Conservation (phyloP, 92 coral and sea anemone species). For the Epizoanthus rinbou region DNA sequence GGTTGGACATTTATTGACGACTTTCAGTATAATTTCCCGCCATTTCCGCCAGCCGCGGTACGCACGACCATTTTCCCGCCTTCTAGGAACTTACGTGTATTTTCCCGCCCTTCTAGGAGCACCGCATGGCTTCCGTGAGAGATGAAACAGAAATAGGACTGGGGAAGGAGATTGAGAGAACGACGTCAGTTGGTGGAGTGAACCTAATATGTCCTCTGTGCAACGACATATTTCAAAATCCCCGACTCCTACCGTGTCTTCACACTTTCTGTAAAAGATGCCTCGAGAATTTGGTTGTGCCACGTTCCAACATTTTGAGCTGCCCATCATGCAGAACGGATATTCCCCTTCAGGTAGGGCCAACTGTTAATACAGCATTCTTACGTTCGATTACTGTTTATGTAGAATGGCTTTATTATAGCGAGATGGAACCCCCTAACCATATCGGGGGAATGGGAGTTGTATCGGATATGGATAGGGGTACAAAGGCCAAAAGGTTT, state of each 20-base stretch:
- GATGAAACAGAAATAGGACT: conserved; percentile 86
- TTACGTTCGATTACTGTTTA: background rate
- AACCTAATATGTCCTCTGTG: conserved; percentile 87
- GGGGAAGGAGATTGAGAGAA: conserved; percentile 64
- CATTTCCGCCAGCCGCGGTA: background rate
- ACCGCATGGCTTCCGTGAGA: conserved; percentile 88
- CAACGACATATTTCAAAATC: conserved; percentile 84
- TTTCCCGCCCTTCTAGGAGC: conserved; percentile 63
- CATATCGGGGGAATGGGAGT: too few species aligned
- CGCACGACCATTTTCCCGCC: background rate
- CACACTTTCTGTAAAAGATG: conserved; percentile 97
- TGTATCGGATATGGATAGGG: too few species aligned
- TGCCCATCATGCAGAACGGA: conserved; percentile 95
- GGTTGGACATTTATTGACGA: background rate
- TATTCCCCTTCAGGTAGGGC: conserved; percentile 73
- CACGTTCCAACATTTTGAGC: conserved; percentile 79
- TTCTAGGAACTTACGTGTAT: background rate
- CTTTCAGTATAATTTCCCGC: background rate
- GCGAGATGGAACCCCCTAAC: background rate
- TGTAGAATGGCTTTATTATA: background rate
- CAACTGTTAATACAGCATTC: too few species aligned
- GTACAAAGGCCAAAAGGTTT: too few species aligned
- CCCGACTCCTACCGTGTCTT: conserved; percentile 93
- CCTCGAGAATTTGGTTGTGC: conserved; percentile 91
- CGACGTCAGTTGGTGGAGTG: conserved; percentile 82